phyloP scores from a whole-genome alignment of 2,113 vertebrate genomes.

The Pomatorhinus ruficollis region DNA sequence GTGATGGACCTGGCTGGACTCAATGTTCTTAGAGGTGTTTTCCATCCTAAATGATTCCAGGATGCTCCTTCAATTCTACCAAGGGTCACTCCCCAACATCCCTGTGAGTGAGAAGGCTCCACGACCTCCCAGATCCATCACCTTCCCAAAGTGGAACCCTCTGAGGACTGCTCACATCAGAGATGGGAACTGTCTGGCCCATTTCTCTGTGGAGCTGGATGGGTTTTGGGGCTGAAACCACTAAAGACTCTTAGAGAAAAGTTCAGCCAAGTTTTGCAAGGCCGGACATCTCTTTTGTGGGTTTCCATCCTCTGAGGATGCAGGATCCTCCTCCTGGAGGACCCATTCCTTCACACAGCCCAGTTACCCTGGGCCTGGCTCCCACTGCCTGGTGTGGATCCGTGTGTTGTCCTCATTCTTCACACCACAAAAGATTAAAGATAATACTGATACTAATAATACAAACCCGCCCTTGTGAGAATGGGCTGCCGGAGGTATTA shows the following conservation, averaged over 20 bases:
- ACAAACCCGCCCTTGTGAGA: constrained; percentile 71
- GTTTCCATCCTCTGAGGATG: not conserved
- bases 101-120: fast-evolving
- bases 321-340: not conserved
- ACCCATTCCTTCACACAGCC: constrained; percentile 49
- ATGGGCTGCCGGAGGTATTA: constrained; percentile 71
- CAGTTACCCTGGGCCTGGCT: not conserved
- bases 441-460: constrained; percentile 76
- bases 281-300: not conserved
- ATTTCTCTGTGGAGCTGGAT: not conserved
- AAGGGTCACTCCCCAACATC: too few species aligned
- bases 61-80: not conserved
- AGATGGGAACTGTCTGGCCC: not conserved
- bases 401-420: constrained; percentile 73
- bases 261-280: not conserved
- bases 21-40: not conserved
- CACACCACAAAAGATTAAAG: constrained; percentile 79
- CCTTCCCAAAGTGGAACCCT: not conserved
- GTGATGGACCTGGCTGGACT: not conserved
- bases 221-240: not conserved
- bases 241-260: not conserved
- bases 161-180: not conserved
- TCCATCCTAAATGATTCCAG: not conserved
- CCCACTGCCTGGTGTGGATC: constrained; percentile 39
- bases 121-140: not conserved